Conservation (phyloP, 2,113 vertebrate species). For the Oncorhynchus keta region DNA sequence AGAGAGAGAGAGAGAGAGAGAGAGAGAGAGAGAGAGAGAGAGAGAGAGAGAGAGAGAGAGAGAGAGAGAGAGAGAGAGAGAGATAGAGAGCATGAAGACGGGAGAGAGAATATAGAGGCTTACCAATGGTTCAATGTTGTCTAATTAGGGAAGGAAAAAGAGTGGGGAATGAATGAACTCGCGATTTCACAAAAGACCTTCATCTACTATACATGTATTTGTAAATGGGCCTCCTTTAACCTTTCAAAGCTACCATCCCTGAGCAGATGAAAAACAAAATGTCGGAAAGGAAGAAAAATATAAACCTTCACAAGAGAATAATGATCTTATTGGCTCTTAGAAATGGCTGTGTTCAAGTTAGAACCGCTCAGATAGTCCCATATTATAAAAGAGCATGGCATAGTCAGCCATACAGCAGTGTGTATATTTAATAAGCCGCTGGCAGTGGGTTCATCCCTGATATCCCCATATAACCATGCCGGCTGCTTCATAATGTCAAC, state of each 20-base stretch:
- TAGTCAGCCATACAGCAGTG: background rate
- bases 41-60: constrained; percentile 8
- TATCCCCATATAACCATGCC: background rate
- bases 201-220: background rate
- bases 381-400: background rate
- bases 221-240: background rate
- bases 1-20: constrained; percentile 6
- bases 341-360: background rate
- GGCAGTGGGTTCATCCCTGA: background rate
- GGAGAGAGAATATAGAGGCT: background rate
- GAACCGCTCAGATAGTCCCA: background rate
- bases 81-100: constrained; percentile 3
- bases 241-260: background rate
- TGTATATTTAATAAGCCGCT: background rate
- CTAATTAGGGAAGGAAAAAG: background rate
- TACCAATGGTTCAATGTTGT: background rate
- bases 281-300: background rate
- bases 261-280: background rate
- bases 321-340: background rate
- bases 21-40: constrained; percentile 1
- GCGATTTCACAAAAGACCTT: background rate
- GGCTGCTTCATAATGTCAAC: background rate
- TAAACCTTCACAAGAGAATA: background rate
- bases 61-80: background rate
- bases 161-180: background rate